Base-by-base conservation (phyloP, 2,113 vertebrate species). In the Corythoichthys intestinalis region DNA sequence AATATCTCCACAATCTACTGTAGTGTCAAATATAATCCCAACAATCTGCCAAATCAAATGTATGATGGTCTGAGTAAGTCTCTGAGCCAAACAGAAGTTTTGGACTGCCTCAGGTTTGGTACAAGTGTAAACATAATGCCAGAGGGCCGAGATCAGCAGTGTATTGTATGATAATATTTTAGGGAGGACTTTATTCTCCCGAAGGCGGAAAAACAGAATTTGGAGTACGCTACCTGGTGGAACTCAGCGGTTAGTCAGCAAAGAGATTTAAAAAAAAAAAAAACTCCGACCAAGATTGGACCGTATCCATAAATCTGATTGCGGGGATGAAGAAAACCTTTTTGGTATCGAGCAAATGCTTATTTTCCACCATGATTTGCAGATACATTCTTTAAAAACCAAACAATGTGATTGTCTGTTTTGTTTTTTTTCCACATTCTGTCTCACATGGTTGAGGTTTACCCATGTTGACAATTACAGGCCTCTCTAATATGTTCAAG, bases 121-220 rank as follows among this genome's bases (percentile, higher is more conserved):
- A 54, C 61, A 59, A 85, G 49, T 57, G 61, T 67, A 49, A 72
- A 47, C 14, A 66, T 59, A 39, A 71, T 50, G 76, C 57, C 59
- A 61, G 71, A 50, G 67, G 73, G 72, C 69, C 14, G 1, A 65
- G 65, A 66, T 46, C 54, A 76, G 9, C 48, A 69, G 58, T 44
- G 58, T 70, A 69, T 67, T 74, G 41, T 11, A 65, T 71, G 56
- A 77, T 73, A 69, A 64, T 28, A 28, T 28, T 28, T 70, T 66
- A 77, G 65, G 56, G 83, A 79, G 79, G 77, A 38, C 71, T 48
- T 70, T 72, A 86, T 79, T 78, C 76, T 65, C 65, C 65, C 73
- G 65, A 64, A 73, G 75, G 59, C 57, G 75, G 62, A 77, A 69
- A 65, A 48, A 28, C 59, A 69, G 50, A 60, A 63, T 76, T 72